Evolutionary conservation across 2,113 vertebrate genomes (phyloP).

Genomic region (Chloropsis hardwickii): DNA sequence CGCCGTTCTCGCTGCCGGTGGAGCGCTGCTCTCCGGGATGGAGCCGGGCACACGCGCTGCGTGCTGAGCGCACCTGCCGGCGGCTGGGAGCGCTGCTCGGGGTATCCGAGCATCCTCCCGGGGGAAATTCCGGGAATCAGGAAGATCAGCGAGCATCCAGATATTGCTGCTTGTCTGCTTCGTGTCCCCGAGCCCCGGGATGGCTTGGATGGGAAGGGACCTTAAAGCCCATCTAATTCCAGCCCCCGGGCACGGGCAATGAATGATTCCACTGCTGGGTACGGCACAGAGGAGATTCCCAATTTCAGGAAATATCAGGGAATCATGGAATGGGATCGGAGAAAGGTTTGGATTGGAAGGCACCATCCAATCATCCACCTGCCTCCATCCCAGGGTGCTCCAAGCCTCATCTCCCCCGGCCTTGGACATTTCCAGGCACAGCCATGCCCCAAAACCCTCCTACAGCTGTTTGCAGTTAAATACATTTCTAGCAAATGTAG

Average conservation of each 20-base stretch:
- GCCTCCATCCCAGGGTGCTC: neutral
- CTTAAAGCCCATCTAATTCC: neutral
- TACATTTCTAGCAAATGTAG: neutral
- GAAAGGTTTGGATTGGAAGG: neutral
- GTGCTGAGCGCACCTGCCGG: accelerated
- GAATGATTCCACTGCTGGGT: neutral
- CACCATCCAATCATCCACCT: neutral
- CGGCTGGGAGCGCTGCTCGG: neutral
- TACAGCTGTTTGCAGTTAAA: neutral
- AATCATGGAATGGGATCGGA: accelerated
- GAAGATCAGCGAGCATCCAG: accelerated
- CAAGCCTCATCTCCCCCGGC: accelerated
- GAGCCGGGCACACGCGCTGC: accelerated
- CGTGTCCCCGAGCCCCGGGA: accelerated
- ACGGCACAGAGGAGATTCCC: neutral
- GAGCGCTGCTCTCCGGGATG: neutral
- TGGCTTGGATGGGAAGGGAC: accelerated
- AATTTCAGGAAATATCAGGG: neutral
- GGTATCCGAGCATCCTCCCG: neutral
- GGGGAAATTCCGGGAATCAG: accelerated
- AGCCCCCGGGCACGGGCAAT: neutral
- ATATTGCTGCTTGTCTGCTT: neutral
- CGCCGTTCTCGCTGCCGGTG: neutral
- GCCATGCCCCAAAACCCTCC: accelerated
- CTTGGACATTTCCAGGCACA: neutral